Base-by-base conservation (phyloP, 2,797 vertebrate species). In the Podarcis siculus region DNA sequence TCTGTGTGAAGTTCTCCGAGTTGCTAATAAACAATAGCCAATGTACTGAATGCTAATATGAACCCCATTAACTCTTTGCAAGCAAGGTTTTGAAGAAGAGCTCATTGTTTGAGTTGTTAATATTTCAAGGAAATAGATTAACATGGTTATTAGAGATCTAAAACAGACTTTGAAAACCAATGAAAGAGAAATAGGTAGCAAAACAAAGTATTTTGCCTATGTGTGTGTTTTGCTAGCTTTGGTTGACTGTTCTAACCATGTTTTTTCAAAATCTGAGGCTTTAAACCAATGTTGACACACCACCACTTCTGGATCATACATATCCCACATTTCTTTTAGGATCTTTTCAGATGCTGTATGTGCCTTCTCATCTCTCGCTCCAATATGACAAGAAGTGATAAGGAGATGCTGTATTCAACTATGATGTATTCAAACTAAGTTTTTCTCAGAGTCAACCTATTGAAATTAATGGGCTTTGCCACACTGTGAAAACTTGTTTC, bases 31-130 rank as follows among this genome's bases (percentile, higher is more conserved):
- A 67, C 81, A 87, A 49, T 75, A 85, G 82, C 27, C 69, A 72
- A 81, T 32, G 42, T 73, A 0, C 85, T 71, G 21, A 90, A 94
- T 92, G 30, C 30, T 90, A 91, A 64, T 87, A 86, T 64, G 61
- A 95, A 90, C 85, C 88, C 92, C 77, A 90, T 89, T 91, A 94
- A 86, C 77, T 89, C 7, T 79, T 89, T 87, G 88, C 79, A n/a
- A 39, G 73, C 19, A 15, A 80, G 84, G 79, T 94, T 90, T 86
- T 83, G 32, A 66, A 87, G 42, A 91, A 90, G 77, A 86, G 82
- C 79, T 95, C 87, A 90, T 94, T 94, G 94, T 93, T 86, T 92
- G 1, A 0, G 25, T 87, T 94, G 92, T 93, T 80, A 92, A 61
- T 91, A 42, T 77, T 85, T 92, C 92, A 93, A 92, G 90, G 89